These are phyloP conservation scores for Papilio gigon DNA, from an alignment of 2,888 invertebrate genomes.

Conservation along the genomic window DNA sequence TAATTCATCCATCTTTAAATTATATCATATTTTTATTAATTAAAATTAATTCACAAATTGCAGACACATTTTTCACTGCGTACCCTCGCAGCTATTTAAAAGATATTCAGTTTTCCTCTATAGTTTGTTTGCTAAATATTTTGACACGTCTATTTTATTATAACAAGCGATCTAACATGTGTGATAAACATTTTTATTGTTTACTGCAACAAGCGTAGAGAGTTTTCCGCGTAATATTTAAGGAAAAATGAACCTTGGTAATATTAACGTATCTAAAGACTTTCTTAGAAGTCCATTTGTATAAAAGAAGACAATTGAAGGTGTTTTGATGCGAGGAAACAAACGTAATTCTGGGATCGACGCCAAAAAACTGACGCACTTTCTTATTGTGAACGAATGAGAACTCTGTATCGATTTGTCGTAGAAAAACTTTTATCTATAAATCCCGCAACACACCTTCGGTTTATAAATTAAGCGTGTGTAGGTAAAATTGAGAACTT, in stretches of 20 bases:
- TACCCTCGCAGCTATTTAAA: not conserved
- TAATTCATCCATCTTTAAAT: no score
- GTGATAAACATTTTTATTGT: not conserved
- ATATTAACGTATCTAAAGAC: not conserved
- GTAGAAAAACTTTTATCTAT: not conserved
- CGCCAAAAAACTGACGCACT: constrained; percentile 39
- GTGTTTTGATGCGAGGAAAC: constrained; percentile 28
- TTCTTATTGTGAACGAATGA: constrained; percentile 6
- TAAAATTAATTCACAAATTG: not conserved
- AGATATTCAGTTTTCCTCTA: not conserved
- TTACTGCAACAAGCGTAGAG: not conserved
- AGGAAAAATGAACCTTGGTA: not conserved
- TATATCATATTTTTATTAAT: no score
- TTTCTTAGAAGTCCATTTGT: constrained; percentile 27
- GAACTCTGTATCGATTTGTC: not conserved
- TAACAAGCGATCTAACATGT: not conserved
- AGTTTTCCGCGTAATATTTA: not conserved
- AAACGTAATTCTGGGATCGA: constrained; percentile 12
- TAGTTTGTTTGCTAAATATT: not conserved
- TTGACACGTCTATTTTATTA: not conserved
- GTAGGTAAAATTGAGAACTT: no score
- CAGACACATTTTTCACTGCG: not conserved
- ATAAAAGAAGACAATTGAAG: constrained; percentile 27
- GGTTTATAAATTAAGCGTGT: no score
- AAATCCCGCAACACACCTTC: no score